Evolutionary conservation across 2,888 invertebrate genomes (phyloP), one percentile per base, ranked within the genome.

Genomic region (Stenotaenia linearis): DNA sequence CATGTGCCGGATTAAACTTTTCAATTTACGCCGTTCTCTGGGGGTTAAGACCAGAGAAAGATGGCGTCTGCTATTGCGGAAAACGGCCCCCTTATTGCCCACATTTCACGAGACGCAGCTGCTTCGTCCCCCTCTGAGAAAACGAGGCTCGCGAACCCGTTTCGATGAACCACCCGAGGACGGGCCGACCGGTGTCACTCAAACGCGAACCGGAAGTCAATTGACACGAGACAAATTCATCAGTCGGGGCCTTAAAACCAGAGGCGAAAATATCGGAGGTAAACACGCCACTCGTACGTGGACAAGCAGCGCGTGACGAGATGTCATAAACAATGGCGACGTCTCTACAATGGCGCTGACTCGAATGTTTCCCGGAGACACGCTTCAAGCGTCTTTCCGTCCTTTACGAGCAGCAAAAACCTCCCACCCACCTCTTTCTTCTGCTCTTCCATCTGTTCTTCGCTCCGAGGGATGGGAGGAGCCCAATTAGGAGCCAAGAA

Each of bases 401-500:
- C 61, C 23, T 61, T 61, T 61, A 61, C 61, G 25, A 61, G 61
- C 61, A 61, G 28, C 45, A 3, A 45, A 12, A 0, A 18, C 45
- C 28, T 25, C 9, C 61, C 61, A 1, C 18, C 56, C 25, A 10
- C 23, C 61, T 15, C 28, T 15, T 12, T 61, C 12, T 15, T 3
- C 61, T 28, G 61, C 61, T 61, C 61, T 61, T 61, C 61, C 61
- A 61, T 61, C 61, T 61, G 61, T 61, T 61, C 61, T 9, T 61
- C 61, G 23, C 61, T 15, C 61, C 28, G 25, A 28, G 28, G 61
- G 25, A 61, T 25, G 61, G 61, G 61, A 61, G 61, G 61, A 61
- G 61, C 61, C 61, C 61, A 61, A 61, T 61, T 61, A 61, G 61
- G 61, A 61, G 61, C 61, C 61, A 61, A 61, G 61, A 61, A 61